Percentiles rank a stretch among this genome's conserved stretches.
phyloP scores from a whole-genome alignment of 2,797 vertebrate genomes.

The Chiroxiphia lanceolata region DNA sequence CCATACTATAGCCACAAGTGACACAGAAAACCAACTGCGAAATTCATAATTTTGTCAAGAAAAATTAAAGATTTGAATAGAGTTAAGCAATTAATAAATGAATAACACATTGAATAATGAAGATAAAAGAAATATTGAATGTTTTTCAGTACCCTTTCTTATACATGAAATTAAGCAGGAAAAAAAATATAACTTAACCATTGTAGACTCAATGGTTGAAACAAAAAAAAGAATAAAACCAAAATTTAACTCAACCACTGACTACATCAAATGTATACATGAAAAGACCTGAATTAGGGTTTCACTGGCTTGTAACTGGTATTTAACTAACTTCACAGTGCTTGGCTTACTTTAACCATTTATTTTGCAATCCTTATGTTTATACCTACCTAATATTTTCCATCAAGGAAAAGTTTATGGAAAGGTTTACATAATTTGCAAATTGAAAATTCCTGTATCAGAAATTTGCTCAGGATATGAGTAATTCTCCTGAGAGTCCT shows the following conservation, averaged over 20 bases:
- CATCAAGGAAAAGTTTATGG: background rate
- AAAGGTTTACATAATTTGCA: background rate
- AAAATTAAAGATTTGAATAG: background rate
- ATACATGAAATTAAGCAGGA: background rate
- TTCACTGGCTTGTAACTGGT: background rate
- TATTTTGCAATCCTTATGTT: background rate
- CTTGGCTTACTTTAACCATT: background rate
- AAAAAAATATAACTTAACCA: background rate
- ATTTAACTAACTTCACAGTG: background rate
- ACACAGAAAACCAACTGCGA: rapidly evolving
- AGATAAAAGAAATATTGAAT: background rate
- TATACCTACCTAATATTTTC: background rate
- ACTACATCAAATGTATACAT: background rate
- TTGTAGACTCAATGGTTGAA: background rate
- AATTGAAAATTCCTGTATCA: background rate
- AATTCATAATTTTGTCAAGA: background rate
- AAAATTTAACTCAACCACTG: background rate
- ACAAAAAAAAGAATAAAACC: background rate
- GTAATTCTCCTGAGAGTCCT: background rate
- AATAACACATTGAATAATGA: background rate
- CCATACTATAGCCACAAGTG: background rate
- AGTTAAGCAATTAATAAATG: background rate
- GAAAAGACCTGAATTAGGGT: background rate
- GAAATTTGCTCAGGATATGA: background rate
- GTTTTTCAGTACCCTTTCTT: background rate